phyloP scores from a whole-genome alignment of 2,113 vertebrate species.

The Psittacula cyanocephala region DNA sequence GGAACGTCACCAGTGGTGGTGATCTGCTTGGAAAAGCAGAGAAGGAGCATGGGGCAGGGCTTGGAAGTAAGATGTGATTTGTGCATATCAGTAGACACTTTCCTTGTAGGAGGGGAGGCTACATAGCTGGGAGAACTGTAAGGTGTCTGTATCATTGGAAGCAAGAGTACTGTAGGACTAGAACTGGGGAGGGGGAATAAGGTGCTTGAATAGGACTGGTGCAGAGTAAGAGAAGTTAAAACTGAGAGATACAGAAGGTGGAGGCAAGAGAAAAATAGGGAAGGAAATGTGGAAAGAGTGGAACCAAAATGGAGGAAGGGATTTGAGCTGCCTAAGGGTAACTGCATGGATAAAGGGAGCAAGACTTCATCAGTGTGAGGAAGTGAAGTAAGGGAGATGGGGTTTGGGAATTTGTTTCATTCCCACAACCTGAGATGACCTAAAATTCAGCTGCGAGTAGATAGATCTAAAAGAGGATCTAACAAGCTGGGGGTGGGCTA shows the following conservation, averaged over 20 bases:
- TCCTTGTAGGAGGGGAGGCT: background rate
- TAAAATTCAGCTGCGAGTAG: background rate
- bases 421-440: background rate
- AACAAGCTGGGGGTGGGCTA: rapidly evolving
- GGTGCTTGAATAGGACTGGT: background rate
- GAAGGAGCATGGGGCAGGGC: background rate
- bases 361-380: background rate
- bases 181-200: background rate
- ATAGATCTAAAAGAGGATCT: background rate
- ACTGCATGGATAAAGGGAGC: background rate
- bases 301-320: background rate
- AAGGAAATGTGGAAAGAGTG: background rate
- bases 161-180: background rate
- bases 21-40: background rate
- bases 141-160: background rate
- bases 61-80: background rate
- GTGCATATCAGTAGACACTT: background rate
- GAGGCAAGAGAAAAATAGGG: background rate
- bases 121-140: background rate
- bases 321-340: background rate
- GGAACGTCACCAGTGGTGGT: background rate
- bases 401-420: background rate
- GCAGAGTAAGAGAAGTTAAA: background rate
- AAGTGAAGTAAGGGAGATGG: background rate
- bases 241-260: rapidly evolving